Percentiles rank a stretch among this genome's conserved stretches.
phyloP scores from a whole-genome alignment of 2,113 vertebrate species.

The Anoplopoma fimbria region DNA sequence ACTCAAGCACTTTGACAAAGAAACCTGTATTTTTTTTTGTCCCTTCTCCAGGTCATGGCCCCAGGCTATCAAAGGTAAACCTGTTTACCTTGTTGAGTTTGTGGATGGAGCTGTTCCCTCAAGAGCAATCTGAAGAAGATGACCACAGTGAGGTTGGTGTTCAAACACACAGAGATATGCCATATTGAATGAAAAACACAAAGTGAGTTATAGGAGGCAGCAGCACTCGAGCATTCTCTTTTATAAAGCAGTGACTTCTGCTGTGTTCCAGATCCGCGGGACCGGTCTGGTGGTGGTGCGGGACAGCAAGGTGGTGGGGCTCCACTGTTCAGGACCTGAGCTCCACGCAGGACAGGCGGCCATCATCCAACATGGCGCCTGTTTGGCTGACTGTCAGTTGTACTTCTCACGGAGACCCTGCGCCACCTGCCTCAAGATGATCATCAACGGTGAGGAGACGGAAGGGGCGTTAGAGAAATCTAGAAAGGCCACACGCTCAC shows the following conservation, averaged over 20 bases:
- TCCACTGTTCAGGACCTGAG: conserved; percentile 91
- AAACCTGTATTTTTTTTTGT: neutral
- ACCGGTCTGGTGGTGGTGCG: conserved; percentile 93
- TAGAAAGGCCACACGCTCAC: too few species aligned
- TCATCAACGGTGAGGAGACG: conserved; percentile 91
- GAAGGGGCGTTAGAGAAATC: too few species aligned
- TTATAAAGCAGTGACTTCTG: conserved; percentile 1
- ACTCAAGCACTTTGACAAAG: too few species aligned
- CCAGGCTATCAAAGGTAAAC: conserved; percentile 93
- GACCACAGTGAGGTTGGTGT: conserved; percentile 77
- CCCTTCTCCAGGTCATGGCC: conserved; percentile 85
- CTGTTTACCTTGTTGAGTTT: conserved; percentile 94
- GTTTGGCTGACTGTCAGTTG: conserved; percentile 90
- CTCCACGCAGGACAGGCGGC: conserved; percentile 97
- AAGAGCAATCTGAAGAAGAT: conserved; percentile 54
- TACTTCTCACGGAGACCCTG: conserved; percentile 97
- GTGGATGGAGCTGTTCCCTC: conserved; percentile 97
- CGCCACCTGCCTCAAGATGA: conserved; percentile 96
- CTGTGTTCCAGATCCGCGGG: conserved; percentile 82
- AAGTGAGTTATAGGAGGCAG: too few species aligned
- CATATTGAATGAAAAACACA: neutral
- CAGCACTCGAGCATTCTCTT: neutral
- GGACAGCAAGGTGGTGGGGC: conserved; percentile 89
- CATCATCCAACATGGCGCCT: conserved; percentile 89
- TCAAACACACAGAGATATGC: too few species aligned